Evolutionary conservation across 2,113 vertebrate species (phyloP).

Genomic region (Nipponia nippon): DNA sequence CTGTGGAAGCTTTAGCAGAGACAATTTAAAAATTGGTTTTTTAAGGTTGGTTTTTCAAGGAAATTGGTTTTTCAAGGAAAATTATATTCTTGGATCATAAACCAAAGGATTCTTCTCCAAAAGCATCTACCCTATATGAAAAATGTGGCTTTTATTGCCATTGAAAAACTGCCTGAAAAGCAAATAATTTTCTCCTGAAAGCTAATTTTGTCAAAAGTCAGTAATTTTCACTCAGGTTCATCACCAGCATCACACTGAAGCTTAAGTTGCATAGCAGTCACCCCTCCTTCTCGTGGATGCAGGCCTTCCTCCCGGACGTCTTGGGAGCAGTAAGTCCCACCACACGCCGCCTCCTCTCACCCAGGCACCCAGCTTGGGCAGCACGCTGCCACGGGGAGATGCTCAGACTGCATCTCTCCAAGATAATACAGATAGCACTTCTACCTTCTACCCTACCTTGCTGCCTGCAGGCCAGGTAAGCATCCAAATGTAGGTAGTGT

Average conservation of each 20-base stretch:
- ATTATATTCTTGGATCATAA: not conserved
- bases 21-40: not conserved
- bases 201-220: not conserved
- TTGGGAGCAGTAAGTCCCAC: not conserved
- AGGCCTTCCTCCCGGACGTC: not conserved
- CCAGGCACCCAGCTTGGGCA: not conserved
- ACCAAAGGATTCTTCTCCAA: not conserved
- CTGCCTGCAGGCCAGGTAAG: not conserved
- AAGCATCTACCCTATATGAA: not conserved
- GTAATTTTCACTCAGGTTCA: not conserved
- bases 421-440: not conserved
- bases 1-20: not conserved
- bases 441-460: not conserved
- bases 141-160: not conserved
- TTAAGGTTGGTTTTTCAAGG: too few relatives aligned
- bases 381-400: fast-evolving
- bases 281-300: fast-evolving
- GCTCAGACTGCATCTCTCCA: not conserved
- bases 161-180: not conserved
- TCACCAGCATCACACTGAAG: not conserved
- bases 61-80: not conserved
- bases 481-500: not conserved
- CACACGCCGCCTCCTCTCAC: not conserved
- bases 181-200: not conserved
- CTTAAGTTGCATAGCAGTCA: not conserved